Conservation (phyloP, 2,797 vertebrate species). For the Centropyge bicolor region DNA sequence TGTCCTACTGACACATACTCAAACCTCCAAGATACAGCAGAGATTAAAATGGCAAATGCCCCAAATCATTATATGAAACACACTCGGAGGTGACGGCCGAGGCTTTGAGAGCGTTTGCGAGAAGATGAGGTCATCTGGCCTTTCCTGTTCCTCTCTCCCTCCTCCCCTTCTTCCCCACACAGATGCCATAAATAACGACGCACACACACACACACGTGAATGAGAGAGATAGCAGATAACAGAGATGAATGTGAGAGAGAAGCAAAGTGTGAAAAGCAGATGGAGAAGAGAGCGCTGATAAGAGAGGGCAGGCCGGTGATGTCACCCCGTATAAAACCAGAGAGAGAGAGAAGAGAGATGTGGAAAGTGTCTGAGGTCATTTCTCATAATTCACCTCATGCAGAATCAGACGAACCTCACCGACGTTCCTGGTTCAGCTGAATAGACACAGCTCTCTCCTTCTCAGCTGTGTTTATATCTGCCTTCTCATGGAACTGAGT, state of each 20-base stretch:
- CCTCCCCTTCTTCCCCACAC: constrained; percentile 42
- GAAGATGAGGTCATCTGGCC: constrained; percentile 64
- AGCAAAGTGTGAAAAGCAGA: constrained; percentile 54
- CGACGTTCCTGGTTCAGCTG: neutral
- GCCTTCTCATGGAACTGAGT: neutral
- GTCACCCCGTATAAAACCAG: constrained; percentile 63
- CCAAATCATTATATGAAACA: constrained; percentile 26
- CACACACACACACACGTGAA: constrained; percentile 7
- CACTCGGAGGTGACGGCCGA: constrained; percentile 51
- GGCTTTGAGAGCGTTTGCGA: constrained; percentile 34
- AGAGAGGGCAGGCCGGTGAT: constrained; percentile 65
- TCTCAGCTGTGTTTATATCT: constrained; percentile 23
- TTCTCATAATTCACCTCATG: constrained; percentile 56
- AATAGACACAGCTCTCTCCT: neutral
- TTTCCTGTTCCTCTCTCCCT: constrained; percentile 33
- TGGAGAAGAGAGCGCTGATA: constrained; percentile 62
- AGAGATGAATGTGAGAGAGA: constrained; percentile 48
- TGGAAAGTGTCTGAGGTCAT: constrained; percentile 71
- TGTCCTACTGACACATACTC: constrained; percentile 57
- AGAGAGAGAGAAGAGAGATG: constrained; percentile 18
- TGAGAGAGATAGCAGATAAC: constrained; percentile 23
- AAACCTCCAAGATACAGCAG: constrained; percentile 31
- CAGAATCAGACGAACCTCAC: constrained; percentile 18
- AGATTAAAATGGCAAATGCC: constrained; percentile 51
- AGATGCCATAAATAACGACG: constrained; percentile 66